phyloP scores from a whole-genome alignment of 2,113 vertebrate genomes.

The Mixornis gularis region DNA sequence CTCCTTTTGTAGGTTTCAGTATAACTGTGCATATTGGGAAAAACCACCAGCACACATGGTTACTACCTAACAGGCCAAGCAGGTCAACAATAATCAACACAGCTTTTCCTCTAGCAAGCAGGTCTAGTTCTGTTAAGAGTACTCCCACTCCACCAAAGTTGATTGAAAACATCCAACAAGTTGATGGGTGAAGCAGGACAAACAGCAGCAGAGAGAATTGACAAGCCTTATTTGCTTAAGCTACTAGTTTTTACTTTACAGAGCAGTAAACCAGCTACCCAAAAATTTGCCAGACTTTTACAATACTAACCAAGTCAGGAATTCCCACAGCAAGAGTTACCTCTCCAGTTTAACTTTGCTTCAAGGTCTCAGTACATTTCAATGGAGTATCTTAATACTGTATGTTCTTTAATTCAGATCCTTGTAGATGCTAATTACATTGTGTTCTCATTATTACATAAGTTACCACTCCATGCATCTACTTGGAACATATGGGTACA shows the following conservation, averaged over 20 bases:
- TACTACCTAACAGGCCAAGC: background rate
- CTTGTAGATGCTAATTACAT: constrained; percentile 7
- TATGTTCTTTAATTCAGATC: background rate
- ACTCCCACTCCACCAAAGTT: background rate
- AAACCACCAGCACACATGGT: background rate
- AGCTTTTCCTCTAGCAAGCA: background rate
- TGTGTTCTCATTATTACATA: constrained; percentile 35
- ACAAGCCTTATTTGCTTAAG: background rate
- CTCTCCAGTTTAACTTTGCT: background rate
- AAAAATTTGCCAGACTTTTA: background rate
- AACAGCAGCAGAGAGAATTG: background rate
- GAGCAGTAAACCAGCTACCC: background rate
- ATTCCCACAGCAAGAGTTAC: background rate
- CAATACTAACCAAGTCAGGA: background rate
- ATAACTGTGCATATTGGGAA: background rate
- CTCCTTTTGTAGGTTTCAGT: background rate
- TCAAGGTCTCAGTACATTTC: background rate
- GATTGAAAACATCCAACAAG: background rate
- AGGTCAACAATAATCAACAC: background rate
- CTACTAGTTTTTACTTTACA: background rate
- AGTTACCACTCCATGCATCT: constrained; percentile 1
- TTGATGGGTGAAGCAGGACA: background rate
- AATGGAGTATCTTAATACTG: background rate
- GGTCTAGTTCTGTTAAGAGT: background rate
- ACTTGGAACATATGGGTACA: background rate